Percentiles rank a stretch among this genome's conserved stretches.
These are phyloP conservation scores for rabbit (Oryctolagus cuniculus) DNA, from an alignment of 2,113 vertebrate species.

Conservation along the genomic window DNA sequence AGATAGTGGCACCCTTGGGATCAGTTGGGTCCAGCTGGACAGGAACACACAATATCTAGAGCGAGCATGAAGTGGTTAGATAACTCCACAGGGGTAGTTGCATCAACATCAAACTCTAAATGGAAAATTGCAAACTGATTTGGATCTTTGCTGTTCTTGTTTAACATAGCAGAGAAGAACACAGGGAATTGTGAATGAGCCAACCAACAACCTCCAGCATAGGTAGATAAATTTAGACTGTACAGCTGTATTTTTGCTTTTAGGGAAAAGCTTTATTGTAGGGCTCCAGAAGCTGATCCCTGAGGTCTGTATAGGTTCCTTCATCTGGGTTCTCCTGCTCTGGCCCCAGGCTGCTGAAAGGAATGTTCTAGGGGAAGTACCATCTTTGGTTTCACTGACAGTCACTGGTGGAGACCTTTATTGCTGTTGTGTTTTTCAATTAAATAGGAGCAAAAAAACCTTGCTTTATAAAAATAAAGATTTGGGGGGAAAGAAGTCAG, in stretches of 20 bases:
- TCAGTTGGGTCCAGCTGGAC: conserved; percentile 82
- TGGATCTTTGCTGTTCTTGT: conserved; percentile 90
- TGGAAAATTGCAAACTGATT: conserved; percentile 92
- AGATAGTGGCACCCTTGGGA: conserved; percentile 80
- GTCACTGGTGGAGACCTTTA: conserved; percentile 89
- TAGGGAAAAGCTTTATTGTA: conserved; percentile 94
- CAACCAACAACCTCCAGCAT: conserved; percentile 92
- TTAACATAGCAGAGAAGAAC: conserved; percentile 86
- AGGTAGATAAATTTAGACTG: conserved; percentile 92
- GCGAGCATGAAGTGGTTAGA: conserved; percentile 86
- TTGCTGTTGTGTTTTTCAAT: neutral
- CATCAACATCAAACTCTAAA: conserved; percentile 89
- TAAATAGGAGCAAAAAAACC: neutral
- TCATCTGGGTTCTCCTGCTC: conserved; percentile 91
- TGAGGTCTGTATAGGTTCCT: conserved; percentile 93
- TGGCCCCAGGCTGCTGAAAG: conserved; percentile 89
- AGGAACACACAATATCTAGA: conserved; percentile 88
- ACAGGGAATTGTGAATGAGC: conserved; percentile 87
- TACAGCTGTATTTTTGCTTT: conserved; percentile 92
- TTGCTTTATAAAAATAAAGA: neutral
- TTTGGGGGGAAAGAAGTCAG: neutral
- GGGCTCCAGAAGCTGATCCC: conserved; percentile 93
- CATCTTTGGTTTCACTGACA: conserved; percentile 92
- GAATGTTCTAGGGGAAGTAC: conserved; percentile 91
- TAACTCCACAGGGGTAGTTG: conserved; percentile 89